A percentile compares a stretch with the other conserved stretches of the same genome.
phyloP scores from a whole-genome alignment of 2,888 invertebrate species.

The Willowsia nigromaculata region DNA sequence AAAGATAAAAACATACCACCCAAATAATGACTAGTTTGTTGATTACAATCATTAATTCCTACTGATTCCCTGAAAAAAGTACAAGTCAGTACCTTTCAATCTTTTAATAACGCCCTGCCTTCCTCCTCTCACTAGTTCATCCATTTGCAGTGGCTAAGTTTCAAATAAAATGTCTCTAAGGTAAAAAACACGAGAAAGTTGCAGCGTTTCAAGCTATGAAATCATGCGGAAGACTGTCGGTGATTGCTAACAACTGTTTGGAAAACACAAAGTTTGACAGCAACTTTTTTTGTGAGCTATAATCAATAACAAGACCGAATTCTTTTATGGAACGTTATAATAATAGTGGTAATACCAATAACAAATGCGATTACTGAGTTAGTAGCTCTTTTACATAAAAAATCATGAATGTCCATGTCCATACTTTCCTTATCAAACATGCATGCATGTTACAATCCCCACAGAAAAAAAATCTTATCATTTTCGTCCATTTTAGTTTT shows the following conservation, averaged over 20 bases:
- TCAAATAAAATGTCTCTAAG: background rate
- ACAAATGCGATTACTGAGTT: background rate
- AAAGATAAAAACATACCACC: conserved; percentile 65
- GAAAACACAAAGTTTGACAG: conserved; percentile 7
- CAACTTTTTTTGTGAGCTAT: background rate
- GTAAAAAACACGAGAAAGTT: background rate
- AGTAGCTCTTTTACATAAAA: background rate
- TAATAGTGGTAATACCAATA: conserved; percentile 9
- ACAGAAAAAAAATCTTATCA: background rate
- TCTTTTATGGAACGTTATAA: conserved; percentile 18
- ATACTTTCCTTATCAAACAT: background rate
- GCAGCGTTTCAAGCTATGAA: background rate
- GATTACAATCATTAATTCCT: conserved; percentile 68
- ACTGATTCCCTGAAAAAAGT: conserved; percentile 58
- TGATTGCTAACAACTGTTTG: background rate
- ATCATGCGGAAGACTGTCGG: conserved; percentile 10
- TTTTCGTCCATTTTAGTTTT: conserved; percentile 49
- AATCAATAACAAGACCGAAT: conserved; percentile 34
- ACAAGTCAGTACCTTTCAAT: conserved; percentile 39
- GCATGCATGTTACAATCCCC: background rate
- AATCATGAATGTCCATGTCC: conserved; percentile 25
- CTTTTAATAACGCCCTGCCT: conserved; percentile 52
- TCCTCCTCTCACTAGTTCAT: background rate
- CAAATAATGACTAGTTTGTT: conserved; percentile 65
- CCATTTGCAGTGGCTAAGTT: background rate